Base-by-base conservation (phyloP, 1,140 invertebrate species). In the Microplitis demolitor region DNA sequence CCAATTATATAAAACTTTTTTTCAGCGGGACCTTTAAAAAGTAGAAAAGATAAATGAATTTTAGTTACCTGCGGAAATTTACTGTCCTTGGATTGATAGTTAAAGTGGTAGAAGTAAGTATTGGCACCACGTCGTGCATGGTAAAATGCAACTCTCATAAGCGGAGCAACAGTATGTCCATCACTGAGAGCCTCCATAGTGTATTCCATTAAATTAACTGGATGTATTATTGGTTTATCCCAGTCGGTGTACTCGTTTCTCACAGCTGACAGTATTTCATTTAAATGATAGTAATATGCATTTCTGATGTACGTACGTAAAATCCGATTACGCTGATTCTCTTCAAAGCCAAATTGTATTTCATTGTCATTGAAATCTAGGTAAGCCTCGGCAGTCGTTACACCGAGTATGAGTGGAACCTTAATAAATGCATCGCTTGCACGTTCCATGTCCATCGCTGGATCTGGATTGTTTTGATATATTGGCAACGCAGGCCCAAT, bases 231-330 rank as follows among this genome's bases (percentile, higher is more conserved):
- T 4, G 94, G 92, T 78, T 95, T 93, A 81, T 94, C 93, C 95
- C 95, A 97, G 84, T 97, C 94, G 39, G 95, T 96, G 86, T 98
- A 98, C 84, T 97, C 95, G 87, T 97, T 97, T 35, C 94, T 88
- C 9, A 98, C 91, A 6, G 96, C 95, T 33, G 95, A 92, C 81
- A 95, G 96, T 70, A 98, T 97, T 86, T 98, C 96, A 87, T 96
- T 96, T 75, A 96, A 89, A 83, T 97, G 96, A 82, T 93, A 96
- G 33, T 92, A 90, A 88, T 93, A 96, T 35, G 94, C 90, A 89
- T 97, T 98, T 73, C 96, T 89, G 37, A 94, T 91, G 84, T 96
- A 93, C 6, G 96, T 97, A 39, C 95, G 89, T 33, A 93, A 86
- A 64, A 94, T 89, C 13, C 91, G 89, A 77, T 93, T 93, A 56